These are phyloP conservation scores for Orthonyx spaldingii DNA, from an alignment of 2,113 vertebrate species.

Conservation along the genomic window DNA sequence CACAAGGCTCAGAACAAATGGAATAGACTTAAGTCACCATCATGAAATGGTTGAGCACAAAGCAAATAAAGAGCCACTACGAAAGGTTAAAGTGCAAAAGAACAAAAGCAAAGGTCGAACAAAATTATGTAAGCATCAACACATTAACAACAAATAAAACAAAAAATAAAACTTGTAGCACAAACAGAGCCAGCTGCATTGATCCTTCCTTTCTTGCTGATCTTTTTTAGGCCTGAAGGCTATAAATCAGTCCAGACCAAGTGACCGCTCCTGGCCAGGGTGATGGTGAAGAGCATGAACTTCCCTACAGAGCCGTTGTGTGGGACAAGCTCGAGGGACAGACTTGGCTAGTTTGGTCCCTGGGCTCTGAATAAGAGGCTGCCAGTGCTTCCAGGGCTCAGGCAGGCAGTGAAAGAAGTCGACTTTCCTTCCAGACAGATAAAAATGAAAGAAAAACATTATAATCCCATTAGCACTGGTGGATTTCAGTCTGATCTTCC, in stretches of 20 bases:
- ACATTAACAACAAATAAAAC: background rate
- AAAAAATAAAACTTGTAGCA: background rate
- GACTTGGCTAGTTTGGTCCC: background rate
- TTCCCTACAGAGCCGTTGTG: background rate
- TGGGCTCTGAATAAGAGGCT: background rate
- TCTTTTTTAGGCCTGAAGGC: background rate
- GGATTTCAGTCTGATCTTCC: background rate
- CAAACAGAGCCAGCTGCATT: background rate
- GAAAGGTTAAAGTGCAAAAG: background rate
- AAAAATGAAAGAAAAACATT: background rate
- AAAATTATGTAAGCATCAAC: background rate
- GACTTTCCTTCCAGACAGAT: background rate
- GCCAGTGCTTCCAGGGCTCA: background rate
- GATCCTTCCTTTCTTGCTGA: background rate
- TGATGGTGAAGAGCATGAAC: background rate
- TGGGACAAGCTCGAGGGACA: background rate
- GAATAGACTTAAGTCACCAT: background rate
- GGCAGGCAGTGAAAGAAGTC: background rate
- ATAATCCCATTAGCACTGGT: background rate
- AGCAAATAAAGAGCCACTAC: background rate
- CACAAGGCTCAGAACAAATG: slow-evolving; percentile 7
- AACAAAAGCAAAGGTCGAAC: background rate
- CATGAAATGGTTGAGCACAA: background rate
- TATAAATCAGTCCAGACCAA: background rate
- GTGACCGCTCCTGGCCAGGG: background rate